These are phyloP conservation scores for Microtus californicus DNA, from an alignment of 2,797 vertebrate species.

Conservation along the genomic window DNA sequence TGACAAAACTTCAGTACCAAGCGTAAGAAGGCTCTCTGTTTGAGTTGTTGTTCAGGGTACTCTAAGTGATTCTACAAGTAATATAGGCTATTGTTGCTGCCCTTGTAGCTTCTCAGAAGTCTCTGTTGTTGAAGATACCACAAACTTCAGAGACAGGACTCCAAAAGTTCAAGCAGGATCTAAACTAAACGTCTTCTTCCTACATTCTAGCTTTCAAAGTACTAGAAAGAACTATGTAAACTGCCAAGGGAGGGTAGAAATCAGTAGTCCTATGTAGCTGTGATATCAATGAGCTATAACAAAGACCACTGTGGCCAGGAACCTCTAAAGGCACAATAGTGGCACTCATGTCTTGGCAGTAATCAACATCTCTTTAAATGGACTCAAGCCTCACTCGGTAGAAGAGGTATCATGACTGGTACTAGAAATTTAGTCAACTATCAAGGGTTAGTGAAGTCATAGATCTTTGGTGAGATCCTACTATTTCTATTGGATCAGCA, in stretches of 20 bases:
- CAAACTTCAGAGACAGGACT: background rate
- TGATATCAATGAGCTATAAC: background rate
- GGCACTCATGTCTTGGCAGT: background rate
- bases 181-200: background rate
- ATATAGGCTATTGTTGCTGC: background rate
- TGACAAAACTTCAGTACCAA: background rate
- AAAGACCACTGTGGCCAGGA: background rate
- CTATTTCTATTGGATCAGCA: background rate
- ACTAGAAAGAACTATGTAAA: background rate
- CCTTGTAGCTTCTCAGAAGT: background rate
- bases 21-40: background rate
- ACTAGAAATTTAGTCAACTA: background rate
- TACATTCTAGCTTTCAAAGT: background rate
- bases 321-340: background rate
- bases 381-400: background rate
- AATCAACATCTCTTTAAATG: background rate
- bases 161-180: background rate
- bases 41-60: background rate
- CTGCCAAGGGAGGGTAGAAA: background rate
- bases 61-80: background rate
- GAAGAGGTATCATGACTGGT: background rate
- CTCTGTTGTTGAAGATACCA: background rate
- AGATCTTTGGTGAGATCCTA: background rate
- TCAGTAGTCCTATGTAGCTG: background rate
- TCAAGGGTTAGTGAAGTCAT: background rate